Evolutionary conservation across 2,113 vertebrate genomes (phyloP).

Genomic region (Tricholaema leucomelas): DNA sequence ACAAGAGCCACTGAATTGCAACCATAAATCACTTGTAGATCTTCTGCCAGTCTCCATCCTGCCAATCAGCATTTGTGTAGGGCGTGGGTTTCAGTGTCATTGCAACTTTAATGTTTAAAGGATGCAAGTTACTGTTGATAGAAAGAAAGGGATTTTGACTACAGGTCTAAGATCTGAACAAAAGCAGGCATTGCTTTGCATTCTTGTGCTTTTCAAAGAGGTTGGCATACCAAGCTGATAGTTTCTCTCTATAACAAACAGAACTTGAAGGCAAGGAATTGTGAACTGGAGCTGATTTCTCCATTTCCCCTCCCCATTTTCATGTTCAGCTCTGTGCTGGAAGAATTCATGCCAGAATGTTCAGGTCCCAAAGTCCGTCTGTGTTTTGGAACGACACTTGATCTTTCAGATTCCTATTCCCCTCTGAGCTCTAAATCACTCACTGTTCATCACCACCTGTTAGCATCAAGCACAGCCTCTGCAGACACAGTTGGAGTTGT

Average conservation of each 20-base stretch:
- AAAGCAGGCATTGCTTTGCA: background rate
- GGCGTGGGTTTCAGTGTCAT: background rate
- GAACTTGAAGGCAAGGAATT: background rate
- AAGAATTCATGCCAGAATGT: background rate
- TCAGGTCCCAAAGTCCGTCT: background rate
- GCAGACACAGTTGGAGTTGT: slow-evolving; percentile 36
- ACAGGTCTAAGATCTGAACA: background rate
- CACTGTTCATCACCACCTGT: background rate
- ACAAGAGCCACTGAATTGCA: background rate
- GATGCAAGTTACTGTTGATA: background rate
- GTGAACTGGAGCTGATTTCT: background rate
- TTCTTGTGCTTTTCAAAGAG: background rate
- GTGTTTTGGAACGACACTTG: slow-evolving; percentile 52
- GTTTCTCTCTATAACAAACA: background rate
- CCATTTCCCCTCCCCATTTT: background rate
- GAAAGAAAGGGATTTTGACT: background rate
- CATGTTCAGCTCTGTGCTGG: background rate
- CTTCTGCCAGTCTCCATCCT: background rate
- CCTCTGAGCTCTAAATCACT: background rate
- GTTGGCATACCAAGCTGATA: background rate
- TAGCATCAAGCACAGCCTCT: slow-evolving; percentile 47
- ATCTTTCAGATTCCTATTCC: slow-evolving; percentile 43
- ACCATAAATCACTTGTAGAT: background rate
- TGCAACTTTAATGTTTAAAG: background rate
- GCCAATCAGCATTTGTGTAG: background rate